These are phyloP conservation scores for Caenorhabditis sp. DNA, from an alignment of 2,888 invertebrate genomes.

Conservation along the genomic window DNA sequence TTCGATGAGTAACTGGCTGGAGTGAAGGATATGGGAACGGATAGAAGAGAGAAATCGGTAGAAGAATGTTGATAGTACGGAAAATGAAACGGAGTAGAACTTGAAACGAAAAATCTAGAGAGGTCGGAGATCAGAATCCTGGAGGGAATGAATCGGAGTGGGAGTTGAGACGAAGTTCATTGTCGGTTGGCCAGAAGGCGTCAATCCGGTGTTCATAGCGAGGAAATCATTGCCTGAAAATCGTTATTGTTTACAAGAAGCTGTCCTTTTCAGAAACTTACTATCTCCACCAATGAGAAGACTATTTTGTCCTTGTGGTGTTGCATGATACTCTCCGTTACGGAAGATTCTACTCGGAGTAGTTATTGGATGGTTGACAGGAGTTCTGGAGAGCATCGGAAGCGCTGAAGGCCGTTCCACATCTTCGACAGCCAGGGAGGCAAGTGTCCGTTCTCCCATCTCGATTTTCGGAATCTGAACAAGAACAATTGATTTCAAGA, in stretches of 20 bases:
- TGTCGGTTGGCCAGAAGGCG: slow-evolving; percentile 66
- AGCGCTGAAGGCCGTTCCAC: slow-evolving; percentile 57
- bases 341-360: slow-evolving; percentile 52
- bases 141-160: slow-evolving; percentile 61
- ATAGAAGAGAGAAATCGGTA: background rate
- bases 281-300: slow-evolving; percentile 32
- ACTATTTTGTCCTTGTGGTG: slow-evolving; percentile 22
- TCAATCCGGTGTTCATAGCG: slow-evolving; percentile 67
- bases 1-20: slow-evolving; percentile 17
- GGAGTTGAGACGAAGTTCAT: slow-evolving; percentile 68
- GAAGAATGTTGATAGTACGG: background rate
- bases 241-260: background rate
- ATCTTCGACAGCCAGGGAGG: slow-evolving; percentile 32
- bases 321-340: slow-evolving; percentile 31
- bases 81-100: background rate
- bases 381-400: slow-evolving; percentile 46
- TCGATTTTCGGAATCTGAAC: slow-evolving; percentile 52
- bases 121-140: slow-evolving; percentile 68
- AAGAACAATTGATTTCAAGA: background rate
- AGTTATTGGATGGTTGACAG: slow-evolving; percentile 34
- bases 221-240: slow-evolving; percentile 54
- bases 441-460: slow-evolving; percentile 35
- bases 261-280: background rate
- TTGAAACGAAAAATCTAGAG: slow-evolving; percentile 48
- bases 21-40: background rate